phyloP scores from a whole-genome alignment of 2,797 vertebrate species.

The Salarias fasciatus region DNA sequence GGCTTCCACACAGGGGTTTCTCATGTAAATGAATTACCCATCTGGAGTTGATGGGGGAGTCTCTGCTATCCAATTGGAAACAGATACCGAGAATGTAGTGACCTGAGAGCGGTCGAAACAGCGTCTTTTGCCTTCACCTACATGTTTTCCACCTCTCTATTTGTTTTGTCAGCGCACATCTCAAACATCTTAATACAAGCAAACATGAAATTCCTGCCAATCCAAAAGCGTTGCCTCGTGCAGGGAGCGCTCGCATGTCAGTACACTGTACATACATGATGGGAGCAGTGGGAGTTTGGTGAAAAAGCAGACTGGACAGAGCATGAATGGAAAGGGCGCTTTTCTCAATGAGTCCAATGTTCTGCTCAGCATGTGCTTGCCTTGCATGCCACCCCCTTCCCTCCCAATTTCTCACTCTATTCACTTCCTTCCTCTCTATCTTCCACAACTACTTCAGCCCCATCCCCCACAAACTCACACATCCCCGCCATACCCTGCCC shows the following conservation, averaged over 20 bases:
- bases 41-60: conserved; percentile 50
- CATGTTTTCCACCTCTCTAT: conserved; percentile 1
- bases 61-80: conserved; percentile 35
- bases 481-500: conserved; percentile 69
- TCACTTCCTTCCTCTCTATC: conserved; percentile 78
- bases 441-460: conserved; percentile 70
- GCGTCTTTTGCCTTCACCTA: neutral
- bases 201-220: neutral
- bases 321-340: conserved; percentile 74
- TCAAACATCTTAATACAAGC: neutral
- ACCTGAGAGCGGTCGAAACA: conserved; percentile 15
- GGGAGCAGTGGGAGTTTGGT: conserved; percentile 33
- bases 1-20: conserved; percentile 46
- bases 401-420: conserved; percentile 77
- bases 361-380: conserved; percentile 83
- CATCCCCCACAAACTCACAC: conserved; percentile 76
- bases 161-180: neutral
- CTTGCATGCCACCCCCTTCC: conserved; percentile 71
- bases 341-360: conserved; percentile 84
- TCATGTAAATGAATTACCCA: conserved; percentile 63
- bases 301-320: conserved; percentile 50
- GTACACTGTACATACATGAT: conserved; percentile 52
- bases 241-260: conserved; percentile 10
- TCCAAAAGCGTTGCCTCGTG: neutral
- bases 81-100: conserved; percentile 30